Percentiles rank a stretch among this genome's conserved stretches.
phyloP scores from a whole-genome alignment of 2,888 invertebrate genomes.

The Pristionchus japonicus region DNA sequence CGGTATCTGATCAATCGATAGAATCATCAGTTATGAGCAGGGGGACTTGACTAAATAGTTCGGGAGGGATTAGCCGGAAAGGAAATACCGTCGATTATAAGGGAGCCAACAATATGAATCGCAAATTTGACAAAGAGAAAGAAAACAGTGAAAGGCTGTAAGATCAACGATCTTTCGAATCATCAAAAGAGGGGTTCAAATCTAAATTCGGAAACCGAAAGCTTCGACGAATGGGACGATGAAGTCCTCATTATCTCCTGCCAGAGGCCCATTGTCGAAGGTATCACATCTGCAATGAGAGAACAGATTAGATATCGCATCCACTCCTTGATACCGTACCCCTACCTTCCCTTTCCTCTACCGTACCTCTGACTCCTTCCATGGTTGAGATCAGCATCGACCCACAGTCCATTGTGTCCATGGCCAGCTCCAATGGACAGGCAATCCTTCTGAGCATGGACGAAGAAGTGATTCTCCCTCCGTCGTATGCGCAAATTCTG shows the following conservation, averaged over 20 bases:
- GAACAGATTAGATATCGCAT: not conserved
- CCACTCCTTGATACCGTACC: not conserved
- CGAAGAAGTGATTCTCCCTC: slow-evolving; percentile 92
- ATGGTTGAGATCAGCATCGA: slow-evolving; percentile 96
- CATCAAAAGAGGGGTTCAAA: not conserved
- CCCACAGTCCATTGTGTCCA: slow-evolving; percentile 96
- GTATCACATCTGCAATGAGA: slow-evolving; percentile 89
- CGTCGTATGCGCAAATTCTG: not conserved
- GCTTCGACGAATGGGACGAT: slow-evolving; percentile 96
- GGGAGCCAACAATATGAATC: not conserved
- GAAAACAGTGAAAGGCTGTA: not conserved
- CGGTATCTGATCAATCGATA: slow-evolving; percentile 17
- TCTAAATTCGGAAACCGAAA: slow-evolving; percentile 87
- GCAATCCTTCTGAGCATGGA: slow-evolving; percentile 81
- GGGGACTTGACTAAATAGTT: slow-evolving; percentile 5
- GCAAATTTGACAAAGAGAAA: not conserved
- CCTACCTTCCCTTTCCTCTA: not conserved
- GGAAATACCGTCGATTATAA: slow-evolving; percentile 23
- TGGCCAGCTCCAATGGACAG: slow-evolving; percentile 77
- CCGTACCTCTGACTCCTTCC: slow-evolving; percentile 56
- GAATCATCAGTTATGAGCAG: slow-evolving; percentile 13
- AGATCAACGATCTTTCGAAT: slow-evolving; percentile 4
- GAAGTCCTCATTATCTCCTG: slow-evolving; percentile 91
- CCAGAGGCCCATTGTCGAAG: slow-evolving; percentile 93
- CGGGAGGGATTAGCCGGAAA: not conserved